Evolutionary conservation across 1,140 invertebrate genomes (phyloP).

Genomic region (Macrostomum lignano): DNA sequence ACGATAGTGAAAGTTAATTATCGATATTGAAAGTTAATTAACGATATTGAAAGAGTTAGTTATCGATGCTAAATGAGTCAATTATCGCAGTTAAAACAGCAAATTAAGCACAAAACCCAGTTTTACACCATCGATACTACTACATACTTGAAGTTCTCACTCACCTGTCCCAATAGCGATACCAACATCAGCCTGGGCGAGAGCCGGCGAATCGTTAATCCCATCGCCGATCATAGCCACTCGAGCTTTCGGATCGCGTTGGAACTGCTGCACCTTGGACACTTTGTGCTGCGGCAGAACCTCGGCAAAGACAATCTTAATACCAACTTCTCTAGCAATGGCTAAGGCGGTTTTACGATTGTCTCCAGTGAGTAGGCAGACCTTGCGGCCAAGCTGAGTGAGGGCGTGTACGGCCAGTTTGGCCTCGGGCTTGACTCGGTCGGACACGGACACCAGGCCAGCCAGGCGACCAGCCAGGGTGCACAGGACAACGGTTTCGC

Average conservation of each 20-base stretch:
- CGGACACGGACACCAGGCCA: constrained; percentile 56
- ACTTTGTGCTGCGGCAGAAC: constrained; percentile 93
- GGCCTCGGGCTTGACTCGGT: constrained; percentile 81
- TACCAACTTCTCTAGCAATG: constrained; percentile 77
- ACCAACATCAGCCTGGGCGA: constrained; percentile 85
- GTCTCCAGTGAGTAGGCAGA: constrained; percentile 81
- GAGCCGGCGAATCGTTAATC: constrained; percentile 84
- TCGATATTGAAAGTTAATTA: too few relatives aligned
- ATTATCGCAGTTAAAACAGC: too few relatives aligned
- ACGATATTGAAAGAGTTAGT: too few relatives aligned
- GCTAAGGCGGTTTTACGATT: constrained; percentile 76
- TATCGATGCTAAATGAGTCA: too few relatives aligned
- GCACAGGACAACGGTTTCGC: constrained; percentile 60
- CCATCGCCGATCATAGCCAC: constrained; percentile 89
- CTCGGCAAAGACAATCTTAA: constrained; percentile 69
- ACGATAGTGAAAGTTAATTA: too few relatives aligned
- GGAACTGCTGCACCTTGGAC: constrained; percentile 56
- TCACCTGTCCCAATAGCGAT: constrained; percentile 96
- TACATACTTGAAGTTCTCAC: too few relatives aligned
- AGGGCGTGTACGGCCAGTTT: constrained; percentile 64
- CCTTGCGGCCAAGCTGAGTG: constrained; percentile 64
- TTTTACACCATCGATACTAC: too few relatives aligned
- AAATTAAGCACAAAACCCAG: too few relatives aligned
- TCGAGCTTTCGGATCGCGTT: too few relatives aligned
- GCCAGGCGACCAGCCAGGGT: constrained; percentile 49